These are phyloP conservation scores for Prionailurus viverrinus DNA, from an alignment of 2,113 vertebrate genomes.

Conservation along the genomic window DNA sequence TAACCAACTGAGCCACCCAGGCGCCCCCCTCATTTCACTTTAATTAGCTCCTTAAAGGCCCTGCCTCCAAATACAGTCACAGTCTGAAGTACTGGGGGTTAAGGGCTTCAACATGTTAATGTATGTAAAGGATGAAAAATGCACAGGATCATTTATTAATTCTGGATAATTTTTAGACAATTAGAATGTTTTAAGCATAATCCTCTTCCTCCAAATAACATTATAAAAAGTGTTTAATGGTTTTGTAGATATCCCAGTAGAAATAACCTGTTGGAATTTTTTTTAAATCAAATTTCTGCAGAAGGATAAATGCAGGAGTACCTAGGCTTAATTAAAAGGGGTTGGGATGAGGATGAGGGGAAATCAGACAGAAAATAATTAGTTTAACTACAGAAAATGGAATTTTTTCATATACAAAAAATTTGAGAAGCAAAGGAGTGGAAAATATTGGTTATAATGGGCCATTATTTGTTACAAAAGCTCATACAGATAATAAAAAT, in stretches of 20 bases:
- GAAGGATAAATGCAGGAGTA: not conserved
- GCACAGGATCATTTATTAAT: not conserved
- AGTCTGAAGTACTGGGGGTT: not conserved
- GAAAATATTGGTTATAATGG: not conserved
- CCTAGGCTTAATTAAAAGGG: not conserved
- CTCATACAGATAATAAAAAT: not conserved
- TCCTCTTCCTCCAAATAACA: not conserved
- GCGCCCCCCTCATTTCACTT: not conserved
- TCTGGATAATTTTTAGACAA: not conserved
- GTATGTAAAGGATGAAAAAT: not conserved
- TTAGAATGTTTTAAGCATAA: not conserved
- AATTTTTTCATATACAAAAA: not conserved
- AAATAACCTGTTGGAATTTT: not conserved
- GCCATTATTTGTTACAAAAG: slow-evolving; percentile 8
- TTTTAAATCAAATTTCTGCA: not conserved
- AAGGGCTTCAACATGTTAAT: not conserved
- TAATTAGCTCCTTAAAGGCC: not conserved
- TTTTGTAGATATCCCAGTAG: not conserved
- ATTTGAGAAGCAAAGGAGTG: not conserved
- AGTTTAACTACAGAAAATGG: not conserved
- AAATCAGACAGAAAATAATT: not conserved
- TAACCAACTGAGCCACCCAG: no score
- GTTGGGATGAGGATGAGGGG: not conserved
- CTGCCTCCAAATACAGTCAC: not conserved
- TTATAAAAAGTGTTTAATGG: not conserved